Percentiles rank a stretch among this genome's conserved stretches.
Evolutionary conservation across 1,140 invertebrate species (phyloP).

Genomic region (Vanessa tameamea): DNA sequence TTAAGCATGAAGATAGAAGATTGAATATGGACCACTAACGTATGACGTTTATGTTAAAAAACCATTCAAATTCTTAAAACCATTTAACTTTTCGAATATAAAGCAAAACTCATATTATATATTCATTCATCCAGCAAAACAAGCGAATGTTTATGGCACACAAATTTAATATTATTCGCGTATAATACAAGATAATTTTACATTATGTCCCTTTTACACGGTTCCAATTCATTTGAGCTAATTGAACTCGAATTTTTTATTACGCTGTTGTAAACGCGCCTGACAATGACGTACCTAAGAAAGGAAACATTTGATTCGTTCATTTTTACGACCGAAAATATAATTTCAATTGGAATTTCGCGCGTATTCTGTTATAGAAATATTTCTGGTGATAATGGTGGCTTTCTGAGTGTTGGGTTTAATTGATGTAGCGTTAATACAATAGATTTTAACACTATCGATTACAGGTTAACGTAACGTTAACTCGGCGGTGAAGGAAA

Average conservation of each 20-base stretch:
- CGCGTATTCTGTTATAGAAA: not conserved
- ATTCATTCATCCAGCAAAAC: not conserved
- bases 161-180: conserved; percentile 15
- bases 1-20: no score
- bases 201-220: conserved; percentile 20
- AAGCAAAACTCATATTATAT: not conserved
- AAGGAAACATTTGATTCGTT: conserved; percentile 26
- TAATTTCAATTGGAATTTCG: conserved; percentile 18
- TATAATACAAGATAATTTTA: conserved; percentile 11
- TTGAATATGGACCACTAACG: no score
- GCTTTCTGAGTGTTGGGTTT: not conserved
- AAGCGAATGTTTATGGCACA: conserved; percentile 5
- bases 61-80: not conserved
- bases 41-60: no score
- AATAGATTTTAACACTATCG: no score
- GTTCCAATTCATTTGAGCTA: conserved; percentile 36
- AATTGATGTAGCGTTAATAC: not conserved
- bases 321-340: conserved; percentile 33
- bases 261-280: conserved; percentile 31
- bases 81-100: not conserved
- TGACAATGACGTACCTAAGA: conserved; percentile 30
- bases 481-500: no score
- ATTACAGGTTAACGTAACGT: no score
- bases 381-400: not conserved
- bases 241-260: conserved; percentile 40